phyloP scores from a whole-genome alignment of 2,113 vertebrate species.

The Myrmecophaga tridactyla region DNA sequence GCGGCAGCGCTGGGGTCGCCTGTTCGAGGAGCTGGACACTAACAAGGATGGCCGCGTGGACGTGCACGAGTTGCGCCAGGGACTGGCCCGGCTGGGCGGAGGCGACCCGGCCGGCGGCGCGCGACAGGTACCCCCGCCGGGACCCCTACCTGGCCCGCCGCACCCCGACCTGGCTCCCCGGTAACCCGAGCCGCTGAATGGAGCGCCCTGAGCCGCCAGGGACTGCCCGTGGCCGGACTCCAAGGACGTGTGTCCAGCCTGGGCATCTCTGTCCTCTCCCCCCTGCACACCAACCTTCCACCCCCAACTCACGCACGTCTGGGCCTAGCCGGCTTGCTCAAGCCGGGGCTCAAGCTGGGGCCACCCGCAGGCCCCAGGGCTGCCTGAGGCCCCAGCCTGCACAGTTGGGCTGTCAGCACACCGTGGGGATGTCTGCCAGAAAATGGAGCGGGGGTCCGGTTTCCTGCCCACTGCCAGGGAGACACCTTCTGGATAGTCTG shows the following conservation, averaged over 20 bases:
- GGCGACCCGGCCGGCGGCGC: constrained; percentile 65
- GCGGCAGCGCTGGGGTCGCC: constrained; percentile 84
- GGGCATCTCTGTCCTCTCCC: background rate
- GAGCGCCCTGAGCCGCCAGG: background rate
- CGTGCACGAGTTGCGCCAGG: constrained; percentile 87
- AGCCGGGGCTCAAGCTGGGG: background rate
- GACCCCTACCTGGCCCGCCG: background rate
- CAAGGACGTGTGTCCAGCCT: background rate
- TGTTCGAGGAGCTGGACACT: constrained; percentile 91
- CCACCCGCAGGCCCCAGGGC: background rate
- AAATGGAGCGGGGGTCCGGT: background rate
- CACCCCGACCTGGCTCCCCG: background rate
- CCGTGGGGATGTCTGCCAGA: background rate
- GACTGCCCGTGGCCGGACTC: constrained; percentile 40
- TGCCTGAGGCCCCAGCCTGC: too few relatives aligned
- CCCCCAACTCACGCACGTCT: background rate
- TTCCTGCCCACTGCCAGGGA: background rate
- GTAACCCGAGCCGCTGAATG: background rate
- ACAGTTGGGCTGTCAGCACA: background rate
- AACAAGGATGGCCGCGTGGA: constrained; percentile 92
- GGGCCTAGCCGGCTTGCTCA: background rate
- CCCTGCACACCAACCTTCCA: background rate
- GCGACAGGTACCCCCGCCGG: constrained; percentile 68
- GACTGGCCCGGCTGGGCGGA: constrained; percentile 85
- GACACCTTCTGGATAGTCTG: background rate